Evolutionary conservation across 1,140 invertebrate genomes (phyloP).

Genomic region (Riptortus pedestris): DNA sequence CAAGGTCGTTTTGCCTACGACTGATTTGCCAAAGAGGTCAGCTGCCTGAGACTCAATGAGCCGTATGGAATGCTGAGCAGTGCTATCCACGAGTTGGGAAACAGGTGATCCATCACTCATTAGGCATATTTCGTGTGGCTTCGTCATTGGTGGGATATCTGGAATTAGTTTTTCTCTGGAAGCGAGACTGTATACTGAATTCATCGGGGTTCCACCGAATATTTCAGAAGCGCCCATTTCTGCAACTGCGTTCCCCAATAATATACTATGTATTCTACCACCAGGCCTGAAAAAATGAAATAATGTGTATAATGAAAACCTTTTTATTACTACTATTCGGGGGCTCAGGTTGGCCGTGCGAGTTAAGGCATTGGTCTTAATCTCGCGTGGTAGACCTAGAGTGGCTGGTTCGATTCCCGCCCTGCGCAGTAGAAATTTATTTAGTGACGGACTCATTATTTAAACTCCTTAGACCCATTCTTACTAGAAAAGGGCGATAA

Average conservation of each 20-base stretch:
- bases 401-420: no score
- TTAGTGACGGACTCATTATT: no score
- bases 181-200: conserved; percentile 53
- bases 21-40: not conserved
- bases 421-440: no score
- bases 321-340: no score
- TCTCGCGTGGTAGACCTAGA: no score
- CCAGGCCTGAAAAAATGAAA: conserved; percentile 47
- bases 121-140: conserved; percentile 46
- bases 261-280: conserved; percentile 62
- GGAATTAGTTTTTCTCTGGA: conserved; percentile 49
- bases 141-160: conserved; percentile 24
- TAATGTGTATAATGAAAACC: no score
- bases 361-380: no score
- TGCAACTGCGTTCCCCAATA: conserved; percentile 56
- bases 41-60: conserved; percentile 52
- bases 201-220: conserved; percentile 49
- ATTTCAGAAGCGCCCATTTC: conserved; percentile 62
- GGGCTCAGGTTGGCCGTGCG: no score
- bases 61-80: conserved; percentile 50
- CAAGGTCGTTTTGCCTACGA: not conserved
- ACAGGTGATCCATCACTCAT: conserved; percentile 53
- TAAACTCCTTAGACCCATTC: no score
- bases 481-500: no score
- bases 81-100: conserved; percentile 47